These are phyloP conservation scores for Drosophila mayaguana DNA, from an alignment of 2,888 invertebrate species.

Conservation along the genomic window DNA sequence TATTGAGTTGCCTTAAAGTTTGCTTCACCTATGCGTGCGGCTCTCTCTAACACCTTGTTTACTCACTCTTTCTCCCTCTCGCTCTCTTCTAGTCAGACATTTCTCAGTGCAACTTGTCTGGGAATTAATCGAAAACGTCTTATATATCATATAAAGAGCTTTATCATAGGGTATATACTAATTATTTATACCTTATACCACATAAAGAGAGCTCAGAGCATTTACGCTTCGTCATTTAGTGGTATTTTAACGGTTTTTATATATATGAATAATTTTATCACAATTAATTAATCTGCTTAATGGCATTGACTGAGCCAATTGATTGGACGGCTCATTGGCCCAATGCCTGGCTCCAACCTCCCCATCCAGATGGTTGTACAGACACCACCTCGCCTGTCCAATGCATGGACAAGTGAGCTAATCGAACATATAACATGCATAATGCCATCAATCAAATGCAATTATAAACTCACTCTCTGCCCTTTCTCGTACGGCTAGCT, in stretches of 20 bases:
- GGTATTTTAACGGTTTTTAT: conserved; percentile 2
- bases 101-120: no score
- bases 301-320: conserved; percentile 57
- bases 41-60: neutral
- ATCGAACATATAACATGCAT: conserved; percentile 51
- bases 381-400: neutral
- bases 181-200: neutral
- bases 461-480: conserved; percentile 62
- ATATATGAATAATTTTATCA: conserved; percentile 60
- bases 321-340: conserved; percentile 56
- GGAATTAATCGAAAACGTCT: no score
- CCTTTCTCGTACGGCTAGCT: neutral
- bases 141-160: neutral
- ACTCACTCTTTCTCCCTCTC: neutral
- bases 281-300: conserved; percentile 77
- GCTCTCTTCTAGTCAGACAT: neutral
- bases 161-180: neutral
- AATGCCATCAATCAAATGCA: conserved; percentile 76
- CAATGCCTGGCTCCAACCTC: conserved; percentile 13
- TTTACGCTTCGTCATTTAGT: conserved; percentile 9
- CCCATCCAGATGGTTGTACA: neutral
- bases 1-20: neutral
- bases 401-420: conserved; percentile 8
- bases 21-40: no score
- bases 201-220: neutral